These are phyloP conservation scores for Caenorhabditis brenneri DNA, from an alignment of 1,140 invertebrate species.

Conservation along the genomic window DNA sequence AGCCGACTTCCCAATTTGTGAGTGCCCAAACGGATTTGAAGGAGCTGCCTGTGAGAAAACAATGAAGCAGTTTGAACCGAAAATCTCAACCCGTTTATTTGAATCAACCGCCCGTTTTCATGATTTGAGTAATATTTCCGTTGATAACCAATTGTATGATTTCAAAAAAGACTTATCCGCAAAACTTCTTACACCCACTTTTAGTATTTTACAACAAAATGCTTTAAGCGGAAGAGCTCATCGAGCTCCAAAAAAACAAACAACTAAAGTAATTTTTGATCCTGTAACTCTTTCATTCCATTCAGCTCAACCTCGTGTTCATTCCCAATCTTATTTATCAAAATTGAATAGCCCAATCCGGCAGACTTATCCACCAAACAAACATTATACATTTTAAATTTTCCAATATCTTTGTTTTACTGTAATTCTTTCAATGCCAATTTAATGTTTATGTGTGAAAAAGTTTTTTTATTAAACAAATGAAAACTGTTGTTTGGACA, in stretches of 20 bases:
- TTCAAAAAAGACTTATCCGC: not conserved
- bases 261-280: not conserved
- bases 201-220: not conserved
- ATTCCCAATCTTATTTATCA: not conserved
- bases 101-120: slow-evolving; percentile 27
- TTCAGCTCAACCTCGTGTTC: not conserved
- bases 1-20: slow-evolving; percentile 3
- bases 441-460: too few species aligned
- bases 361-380: not conserved
- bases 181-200: not conserved
- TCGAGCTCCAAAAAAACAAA: not conserved
- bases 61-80: not conserved
- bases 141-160: not conserved
- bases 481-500: too few species aligned
- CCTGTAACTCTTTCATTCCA: slow-evolving; percentile 25
- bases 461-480: too few species aligned
- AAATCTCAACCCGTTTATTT: slow-evolving; percentile 1
- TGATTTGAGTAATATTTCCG: slow-evolving; percentile 25
- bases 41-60: slow-evolving; percentile 18
- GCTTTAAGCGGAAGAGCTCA: slow-evolving; percentile 1
- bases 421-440: too few species aligned
- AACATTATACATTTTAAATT: not conserved
- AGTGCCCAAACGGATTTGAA: not conserved
- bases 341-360: not conserved
- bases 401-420: not conserved